phyloP scores from a whole-genome alignment of 2,113 vertebrate species.

The Chaetura pelagica region DNA sequence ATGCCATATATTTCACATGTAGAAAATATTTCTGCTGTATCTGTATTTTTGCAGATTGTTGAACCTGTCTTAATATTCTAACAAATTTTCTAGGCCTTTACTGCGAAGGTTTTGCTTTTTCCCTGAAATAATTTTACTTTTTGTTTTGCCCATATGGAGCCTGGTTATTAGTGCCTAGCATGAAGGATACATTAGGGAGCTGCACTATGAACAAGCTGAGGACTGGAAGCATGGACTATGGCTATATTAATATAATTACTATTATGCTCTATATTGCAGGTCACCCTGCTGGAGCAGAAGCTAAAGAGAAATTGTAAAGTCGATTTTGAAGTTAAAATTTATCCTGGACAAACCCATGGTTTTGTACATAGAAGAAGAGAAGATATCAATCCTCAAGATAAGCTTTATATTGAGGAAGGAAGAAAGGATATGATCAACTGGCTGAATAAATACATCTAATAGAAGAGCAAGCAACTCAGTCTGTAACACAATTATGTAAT shows the following conservation, averaged over 20 bases:
- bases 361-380: conserved; percentile 87
- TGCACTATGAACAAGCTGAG: background rate
- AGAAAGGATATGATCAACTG: conserved; percentile 83
- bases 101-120: background rate
- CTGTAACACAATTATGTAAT: background rate
- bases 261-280: conserved; percentile 48
- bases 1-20: background rate
- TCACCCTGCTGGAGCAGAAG: conserved; percentile 74
- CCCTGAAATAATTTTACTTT: background rate
- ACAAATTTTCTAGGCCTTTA: background rate
- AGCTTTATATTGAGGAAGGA: conserved; percentile 78
- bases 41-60: background rate
- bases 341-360: conserved; percentile 84
- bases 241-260: background rate
- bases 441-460: conserved; percentile 83
- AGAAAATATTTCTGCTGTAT: background rate
- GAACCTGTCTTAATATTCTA: background rate
- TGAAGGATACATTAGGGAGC: background rate
- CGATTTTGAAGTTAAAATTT: conserved; percentile 84
- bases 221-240: background rate
- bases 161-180: background rate
- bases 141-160: background rate
- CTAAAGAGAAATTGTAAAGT: conserved; percentile 81
- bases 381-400: conserved; percentile 78
- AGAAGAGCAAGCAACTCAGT: background rate